phyloP scores from a whole-genome alignment of 2,113 vertebrate genomes.

The Mesocricetus auratus region DNA sequence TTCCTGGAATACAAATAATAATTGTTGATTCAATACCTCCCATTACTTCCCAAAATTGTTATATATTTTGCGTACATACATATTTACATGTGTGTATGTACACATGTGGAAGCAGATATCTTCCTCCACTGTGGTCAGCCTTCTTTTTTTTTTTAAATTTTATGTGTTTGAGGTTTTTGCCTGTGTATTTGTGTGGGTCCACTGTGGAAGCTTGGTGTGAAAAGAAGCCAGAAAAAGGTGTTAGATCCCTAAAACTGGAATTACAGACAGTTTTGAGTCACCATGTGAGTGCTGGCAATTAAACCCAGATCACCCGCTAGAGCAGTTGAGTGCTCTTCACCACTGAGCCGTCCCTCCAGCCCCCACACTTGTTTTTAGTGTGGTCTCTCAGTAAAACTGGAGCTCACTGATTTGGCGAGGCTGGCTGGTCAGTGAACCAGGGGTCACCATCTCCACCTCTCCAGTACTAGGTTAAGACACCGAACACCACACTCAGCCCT shows the following conservation, averaged over 20 bases:
- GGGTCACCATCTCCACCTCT: neutral
- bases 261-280: neutral
- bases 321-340: neutral
- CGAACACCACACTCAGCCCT: neutral
- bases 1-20: constrained; percentile 3
- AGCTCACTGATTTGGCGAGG: neutral
- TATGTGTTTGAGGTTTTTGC: neutral
- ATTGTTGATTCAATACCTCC: neutral
- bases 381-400: neutral
- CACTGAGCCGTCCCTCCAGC: neutral
- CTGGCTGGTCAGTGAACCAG: neutral
- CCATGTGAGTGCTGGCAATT: neutral
- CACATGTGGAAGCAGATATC: neutral
- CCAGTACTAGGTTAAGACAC: neutral
- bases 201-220: neutral
- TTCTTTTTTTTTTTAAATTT: neutral
- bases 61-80: neutral
- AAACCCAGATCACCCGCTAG: neutral
- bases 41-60: neutral
- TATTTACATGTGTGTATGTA: neutral
- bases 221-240: neutral
- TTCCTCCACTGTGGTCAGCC: neutral
- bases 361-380: neutral
- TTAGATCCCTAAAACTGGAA: neutral
- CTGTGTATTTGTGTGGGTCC: neutral